Percentiles rank a stretch among this genome's conserved stretches.
Conservation (phyloP, 2,113 vertebrate species). For the Leucosticte australis region DNA sequence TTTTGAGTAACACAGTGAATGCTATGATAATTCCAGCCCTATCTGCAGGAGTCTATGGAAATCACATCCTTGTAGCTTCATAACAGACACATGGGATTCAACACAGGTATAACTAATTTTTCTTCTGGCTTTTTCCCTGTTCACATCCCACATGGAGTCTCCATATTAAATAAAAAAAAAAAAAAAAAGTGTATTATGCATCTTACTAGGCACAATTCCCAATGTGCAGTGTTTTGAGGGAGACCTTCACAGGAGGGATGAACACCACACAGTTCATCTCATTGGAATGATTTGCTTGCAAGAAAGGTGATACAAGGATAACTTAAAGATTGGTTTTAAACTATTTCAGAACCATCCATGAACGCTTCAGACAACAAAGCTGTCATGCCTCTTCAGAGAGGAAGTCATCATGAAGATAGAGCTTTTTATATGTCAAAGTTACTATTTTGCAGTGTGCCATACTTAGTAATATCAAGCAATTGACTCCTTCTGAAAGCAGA, state of each 20-base stretch:
- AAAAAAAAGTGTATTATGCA: background rate
- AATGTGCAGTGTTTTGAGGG: background rate
- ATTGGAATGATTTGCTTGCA: background rate
- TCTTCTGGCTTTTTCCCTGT: background rate
- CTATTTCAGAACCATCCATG: background rate
- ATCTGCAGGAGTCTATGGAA: rapidly evolving
- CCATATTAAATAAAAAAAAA: background rate
- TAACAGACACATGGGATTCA: background rate
- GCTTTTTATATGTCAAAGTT: background rate
- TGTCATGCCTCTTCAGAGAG: background rate
- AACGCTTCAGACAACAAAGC: background rate
- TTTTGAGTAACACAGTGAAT: rapidly evolving
- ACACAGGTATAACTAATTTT: background rate
- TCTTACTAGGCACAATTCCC: background rate
- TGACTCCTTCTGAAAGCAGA: background rate
- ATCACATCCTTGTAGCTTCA: background rate
- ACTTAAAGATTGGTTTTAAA: background rate
- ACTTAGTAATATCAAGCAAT: background rate
- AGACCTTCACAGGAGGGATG: background rate
- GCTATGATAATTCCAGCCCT: background rate
- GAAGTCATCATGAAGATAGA: background rate
- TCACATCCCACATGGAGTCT: background rate
- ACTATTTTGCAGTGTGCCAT: background rate
- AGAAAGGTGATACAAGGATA: background rate
- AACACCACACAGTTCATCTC: background rate